These are phyloP conservation scores for Prinia subflava DNA, from an alignment of 2,113 vertebrate species.

Conservation along the genomic window DNA sequence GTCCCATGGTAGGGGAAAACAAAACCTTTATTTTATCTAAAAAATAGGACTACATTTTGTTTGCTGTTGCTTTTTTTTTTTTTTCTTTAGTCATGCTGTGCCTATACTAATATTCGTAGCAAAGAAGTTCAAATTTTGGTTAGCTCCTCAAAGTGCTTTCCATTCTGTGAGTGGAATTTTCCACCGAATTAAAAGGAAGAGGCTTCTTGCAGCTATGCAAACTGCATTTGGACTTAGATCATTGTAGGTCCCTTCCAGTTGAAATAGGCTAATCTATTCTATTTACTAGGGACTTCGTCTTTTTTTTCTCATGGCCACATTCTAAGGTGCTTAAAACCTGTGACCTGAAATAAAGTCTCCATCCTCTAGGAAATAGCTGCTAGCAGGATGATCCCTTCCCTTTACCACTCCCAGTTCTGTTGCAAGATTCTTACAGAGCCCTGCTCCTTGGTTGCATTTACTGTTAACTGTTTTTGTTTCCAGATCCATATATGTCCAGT, in stretches of 20 bases:
- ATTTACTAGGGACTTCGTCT: neutral
- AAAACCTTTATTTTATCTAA: neutral
- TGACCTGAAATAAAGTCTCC: neutral
- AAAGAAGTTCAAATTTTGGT: neutral
- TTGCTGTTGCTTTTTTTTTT: neutral
- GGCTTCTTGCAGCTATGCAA: neutral
- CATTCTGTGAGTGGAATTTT: neutral
- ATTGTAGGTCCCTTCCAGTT: neutral
- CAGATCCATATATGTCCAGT: neutral
- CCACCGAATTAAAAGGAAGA: neutral
- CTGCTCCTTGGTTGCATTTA: neutral
- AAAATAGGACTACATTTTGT: neutral
- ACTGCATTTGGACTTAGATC: neutral
- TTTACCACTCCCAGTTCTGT: neutral
- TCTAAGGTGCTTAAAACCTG: neutral
- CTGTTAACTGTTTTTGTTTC: neutral
- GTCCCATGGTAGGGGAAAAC: neutral
- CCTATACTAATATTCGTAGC: neutral
- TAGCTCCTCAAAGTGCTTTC: neutral
- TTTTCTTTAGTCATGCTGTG: neutral
- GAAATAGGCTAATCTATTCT: neutral
- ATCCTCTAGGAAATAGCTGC: neutral
- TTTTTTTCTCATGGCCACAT: neutral
- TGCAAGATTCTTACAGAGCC: neutral
- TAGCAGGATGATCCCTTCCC: neutral